These are phyloP conservation scores for Laspeyria flexula DNA, from an alignment of 2,888 invertebrate species.

Conservation along the genomic window DNA sequence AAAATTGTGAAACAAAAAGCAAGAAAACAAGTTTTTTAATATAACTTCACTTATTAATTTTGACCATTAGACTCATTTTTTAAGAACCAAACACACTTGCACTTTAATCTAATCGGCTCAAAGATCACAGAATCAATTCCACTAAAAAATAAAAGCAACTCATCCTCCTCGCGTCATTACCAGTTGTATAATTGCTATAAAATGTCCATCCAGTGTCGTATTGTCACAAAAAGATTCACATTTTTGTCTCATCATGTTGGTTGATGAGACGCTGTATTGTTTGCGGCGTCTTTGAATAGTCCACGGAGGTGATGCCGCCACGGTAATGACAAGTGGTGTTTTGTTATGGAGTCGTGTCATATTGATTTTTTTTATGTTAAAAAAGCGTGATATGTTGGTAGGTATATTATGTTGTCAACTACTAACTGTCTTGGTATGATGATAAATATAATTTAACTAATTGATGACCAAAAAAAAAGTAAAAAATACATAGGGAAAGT, in stretches of 20 bases:
- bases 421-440: too few relatives aligned
- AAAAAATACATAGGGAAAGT: too few relatives aligned
- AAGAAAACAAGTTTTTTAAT: too few relatives aligned
- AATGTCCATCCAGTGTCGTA: constrained; percentile 59
- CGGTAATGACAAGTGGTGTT: constrained; percentile 34
- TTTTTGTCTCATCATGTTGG: constrained; percentile 55
- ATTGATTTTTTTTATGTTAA: too few relatives aligned
- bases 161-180: constrained; percentile 42
- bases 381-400: too few relatives aligned
- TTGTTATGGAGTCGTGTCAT: constrained; percentile 17
- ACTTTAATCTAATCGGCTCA: constrained; percentile 9
- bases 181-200: constrained; percentile 50
- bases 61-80: neutral
- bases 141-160: constrained; percentile 22
- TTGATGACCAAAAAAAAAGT: too few relatives aligned
- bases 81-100: neutral
- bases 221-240: constrained; percentile 59
- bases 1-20: too few relatives aligned
- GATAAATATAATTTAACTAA: too few relatives aligned
- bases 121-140: constrained; percentile 23
- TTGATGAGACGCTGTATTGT: constrained; percentile 57
- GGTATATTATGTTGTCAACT: too few relatives aligned
- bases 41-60: neutral
- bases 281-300: constrained; percentile 48
- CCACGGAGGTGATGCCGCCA: constrained; percentile 18